phyloP scores from a whole-genome alignment of 1,140 invertebrate species.

The Eumeta japonica region DNA sequence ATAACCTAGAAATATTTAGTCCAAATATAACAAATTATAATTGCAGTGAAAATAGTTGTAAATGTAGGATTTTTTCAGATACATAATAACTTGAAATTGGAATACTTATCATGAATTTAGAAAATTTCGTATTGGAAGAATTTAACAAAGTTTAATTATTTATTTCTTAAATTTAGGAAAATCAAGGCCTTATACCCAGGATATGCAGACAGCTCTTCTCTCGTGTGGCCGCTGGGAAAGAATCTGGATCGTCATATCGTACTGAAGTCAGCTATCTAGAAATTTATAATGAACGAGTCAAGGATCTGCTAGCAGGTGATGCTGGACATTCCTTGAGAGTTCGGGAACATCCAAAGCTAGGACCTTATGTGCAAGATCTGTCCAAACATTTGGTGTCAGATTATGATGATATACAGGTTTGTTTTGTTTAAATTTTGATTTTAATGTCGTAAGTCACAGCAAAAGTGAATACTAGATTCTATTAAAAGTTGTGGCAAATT shows the following conservation, averaged over 20 bases:
- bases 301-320: conserved; percentile 75
- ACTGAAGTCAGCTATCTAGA: conserved; percentile 86
- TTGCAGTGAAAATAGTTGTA: no score
- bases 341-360: conserved; percentile 86
- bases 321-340: conserved; percentile 76
- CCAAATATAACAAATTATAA: not conserved
- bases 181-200: conserved; percentile 81
- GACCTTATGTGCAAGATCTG: conserved; percentile 91
- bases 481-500: no score
- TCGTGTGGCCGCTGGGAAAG: conserved; percentile 73
- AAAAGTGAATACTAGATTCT: no score
- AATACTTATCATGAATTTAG: no score
- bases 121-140: no score
- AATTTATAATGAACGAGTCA: conserved; percentile 90
- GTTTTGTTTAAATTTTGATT: conserved; percentile 7
- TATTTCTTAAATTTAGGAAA: no score
- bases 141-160: no score
- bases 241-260: conserved; percentile 78
- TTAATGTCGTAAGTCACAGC: no score
- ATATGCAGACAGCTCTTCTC: conserved; percentile 80
- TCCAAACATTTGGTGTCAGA: conserved; percentile 84
- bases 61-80: no score
- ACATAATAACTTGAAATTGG: not conserved
- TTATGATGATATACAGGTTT: conserved; percentile 79
- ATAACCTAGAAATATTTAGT: not conserved